Conservation (phyloP, 1,140 invertebrate genomes). For the Olivierus martensii region DNA sequence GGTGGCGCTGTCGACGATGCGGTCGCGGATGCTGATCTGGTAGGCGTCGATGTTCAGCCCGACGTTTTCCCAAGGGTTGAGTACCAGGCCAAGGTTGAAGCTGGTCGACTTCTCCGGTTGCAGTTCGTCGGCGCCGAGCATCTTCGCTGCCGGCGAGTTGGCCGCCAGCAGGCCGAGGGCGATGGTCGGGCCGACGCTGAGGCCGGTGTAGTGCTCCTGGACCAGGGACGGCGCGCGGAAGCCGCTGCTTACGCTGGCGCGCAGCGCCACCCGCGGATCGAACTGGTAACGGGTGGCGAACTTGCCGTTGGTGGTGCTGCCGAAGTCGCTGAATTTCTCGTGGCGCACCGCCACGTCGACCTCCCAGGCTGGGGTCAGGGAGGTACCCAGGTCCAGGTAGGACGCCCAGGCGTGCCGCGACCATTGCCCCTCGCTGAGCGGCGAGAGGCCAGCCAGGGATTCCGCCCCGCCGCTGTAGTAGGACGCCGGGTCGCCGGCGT, state of each 20-base stretch:
- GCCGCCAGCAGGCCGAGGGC: neutral
- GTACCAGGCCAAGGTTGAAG: neutral
- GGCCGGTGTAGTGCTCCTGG: neutral
- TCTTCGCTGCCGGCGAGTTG: neutral
- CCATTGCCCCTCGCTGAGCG: neutral
- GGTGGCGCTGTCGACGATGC: no score
- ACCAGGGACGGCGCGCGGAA: conserved; percentile 1
- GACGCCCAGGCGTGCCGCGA: neutral
- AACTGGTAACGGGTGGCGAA: neutral
- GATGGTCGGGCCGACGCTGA: neutral
- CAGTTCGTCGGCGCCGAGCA: neutral
- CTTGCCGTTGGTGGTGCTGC: conserved; percentile 3
- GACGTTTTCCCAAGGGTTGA: neutral
- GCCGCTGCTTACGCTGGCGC: neutral
- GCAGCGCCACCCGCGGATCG: neutral
- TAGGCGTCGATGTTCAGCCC: neutral
- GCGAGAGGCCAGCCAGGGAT: conserved; percentile 9
- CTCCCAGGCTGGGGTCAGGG: neutral
- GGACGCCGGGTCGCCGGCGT: conserved; percentile 11
- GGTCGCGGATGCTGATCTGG: neutral
- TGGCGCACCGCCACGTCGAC: neutral
- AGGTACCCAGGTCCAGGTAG: neutral
- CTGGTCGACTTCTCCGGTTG: neutral
- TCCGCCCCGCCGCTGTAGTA: conserved; percentile 6
- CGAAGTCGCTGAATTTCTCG: neutral